These are phyloP conservation scores for Nasonovia ribisnigri DNA, from an alignment of 2,888 invertebrate genomes.

Conservation along the genomic window DNA sequence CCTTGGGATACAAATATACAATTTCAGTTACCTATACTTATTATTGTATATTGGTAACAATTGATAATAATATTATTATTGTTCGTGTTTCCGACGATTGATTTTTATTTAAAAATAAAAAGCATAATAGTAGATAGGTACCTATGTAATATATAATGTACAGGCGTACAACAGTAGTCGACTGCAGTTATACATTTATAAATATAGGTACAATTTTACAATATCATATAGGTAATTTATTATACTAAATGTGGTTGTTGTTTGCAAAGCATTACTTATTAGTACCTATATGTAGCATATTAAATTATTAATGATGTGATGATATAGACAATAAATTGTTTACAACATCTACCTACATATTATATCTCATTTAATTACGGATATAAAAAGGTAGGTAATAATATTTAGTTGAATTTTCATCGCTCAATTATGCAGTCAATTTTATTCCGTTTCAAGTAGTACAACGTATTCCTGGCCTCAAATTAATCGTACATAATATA, in stretches of 20 bases:
- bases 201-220: not conserved
- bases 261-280: not conserved
- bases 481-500: not conserved
- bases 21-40: not conserved
- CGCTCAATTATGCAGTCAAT: not conserved
- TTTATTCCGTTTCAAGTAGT: not conserved
- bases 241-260: not conserved
- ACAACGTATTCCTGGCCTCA: not conserved
- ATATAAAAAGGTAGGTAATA: not conserved
- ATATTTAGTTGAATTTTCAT: not conserved
- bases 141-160: not conserved
- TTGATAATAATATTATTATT: not conserved
- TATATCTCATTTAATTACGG: not conserved
- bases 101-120: not conserved
- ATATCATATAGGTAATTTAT: not conserved
- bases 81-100: not conserved
- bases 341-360: not conserved
- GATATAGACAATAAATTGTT: not conserved
- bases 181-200: not conserved
- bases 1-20: too few relatives aligned
- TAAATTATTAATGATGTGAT: not conserved
- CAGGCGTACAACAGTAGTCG: not conserved
- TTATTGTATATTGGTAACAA: not conserved
- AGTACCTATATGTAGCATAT: not conserved
- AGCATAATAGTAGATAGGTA: not conserved